Evolutionary conservation across 2,797 vertebrate genomes (phyloP), one percentile per base, ranked within the genome.

Genomic region (Silurus aristotelis): DNA sequence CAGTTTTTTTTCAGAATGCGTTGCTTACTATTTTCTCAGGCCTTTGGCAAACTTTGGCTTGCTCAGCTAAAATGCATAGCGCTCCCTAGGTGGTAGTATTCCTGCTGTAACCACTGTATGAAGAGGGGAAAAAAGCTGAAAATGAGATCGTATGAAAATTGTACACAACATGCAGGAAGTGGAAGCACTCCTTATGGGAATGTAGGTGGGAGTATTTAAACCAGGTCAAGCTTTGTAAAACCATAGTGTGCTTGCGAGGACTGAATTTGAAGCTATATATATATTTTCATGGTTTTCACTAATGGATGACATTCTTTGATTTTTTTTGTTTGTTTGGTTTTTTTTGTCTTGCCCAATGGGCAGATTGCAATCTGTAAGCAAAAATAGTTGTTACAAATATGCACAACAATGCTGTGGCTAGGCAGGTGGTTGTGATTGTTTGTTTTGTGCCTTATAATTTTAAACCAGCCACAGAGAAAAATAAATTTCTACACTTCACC

Each of bases 101-200:
- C 73, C 80, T 55, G 56, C 48, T 58, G 70, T 84, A 86, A 84
- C 83, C 61, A 86, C 89, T 71, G 66, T 48, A 91, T 90, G 84
- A 31, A 31, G 31, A 31, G 60, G 48, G 48, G 48, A 10, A 52
- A 10, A 86, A 87, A 81, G 88, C 91, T 87, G 89, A 52, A 92
- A 92, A 92, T 91, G 86, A 86, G 86, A 91, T 93, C 92, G 91
- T 91, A 75, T 25, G 79, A 9, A 89, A 90, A 87, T 77, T 77
- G 86, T 72, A 87, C 89, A 86, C 56, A 63, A 71, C 55, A 70
- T 73, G 84, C 82, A 71, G n/a, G 86, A 84, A 81, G 83, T 64
- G 78, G 55, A 70, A 80, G 60, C 46, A 17, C 22, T 48, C 14
- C 43, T 66, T 66, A 66, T 66, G 43, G 61, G 61, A 52, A 66